These are phyloP conservation scores for Trichonephila inaurata DNA, from an alignment of 1,140 invertebrate species.

Conservation along the genomic window DNA sequence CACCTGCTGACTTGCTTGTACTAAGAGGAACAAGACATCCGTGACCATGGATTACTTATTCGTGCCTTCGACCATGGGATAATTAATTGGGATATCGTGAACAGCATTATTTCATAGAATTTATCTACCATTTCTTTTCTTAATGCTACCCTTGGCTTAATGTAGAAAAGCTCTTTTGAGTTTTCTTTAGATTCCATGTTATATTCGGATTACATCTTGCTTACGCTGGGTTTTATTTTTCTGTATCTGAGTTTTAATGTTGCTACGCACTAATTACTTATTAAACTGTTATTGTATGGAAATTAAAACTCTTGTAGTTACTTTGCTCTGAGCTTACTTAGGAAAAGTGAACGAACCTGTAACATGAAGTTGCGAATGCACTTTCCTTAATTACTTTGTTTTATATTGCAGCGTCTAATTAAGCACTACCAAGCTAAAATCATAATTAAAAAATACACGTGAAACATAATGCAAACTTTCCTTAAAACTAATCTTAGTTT, in stretches of 20 bases:
- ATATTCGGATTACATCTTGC: neutral
- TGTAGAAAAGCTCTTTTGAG: neutral
- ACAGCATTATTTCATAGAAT: constrained; percentile 38
- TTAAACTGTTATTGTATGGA: neutral
- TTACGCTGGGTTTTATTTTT: neutral
- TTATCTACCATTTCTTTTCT: neutral
- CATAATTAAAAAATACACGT: too few relatives aligned
- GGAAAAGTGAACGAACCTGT: neutral
- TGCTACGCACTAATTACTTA: neutral
- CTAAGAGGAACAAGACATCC: neutral
- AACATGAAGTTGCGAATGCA: neutral
- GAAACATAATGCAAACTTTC: too few relatives aligned
- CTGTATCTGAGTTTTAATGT: neutral
- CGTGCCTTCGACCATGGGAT: constrained; percentile 34
- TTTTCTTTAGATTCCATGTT: neutral
- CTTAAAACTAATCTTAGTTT: too few relatives aligned
- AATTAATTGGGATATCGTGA: constrained; percentile 59
- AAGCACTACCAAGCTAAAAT: too few relatives aligned
- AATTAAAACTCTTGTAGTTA: neutral
- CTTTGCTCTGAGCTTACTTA: neutral
- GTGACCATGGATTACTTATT: constrained; percentile 41
- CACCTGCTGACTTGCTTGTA: constrained; percentile 59
- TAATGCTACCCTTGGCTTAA: neutral
- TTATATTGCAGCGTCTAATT: too few relatives aligned
- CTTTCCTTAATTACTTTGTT: neutral